Evolutionary conservation across 1,140 invertebrate species (phyloP).

Genomic region (Bombus waltoni): DNA sequence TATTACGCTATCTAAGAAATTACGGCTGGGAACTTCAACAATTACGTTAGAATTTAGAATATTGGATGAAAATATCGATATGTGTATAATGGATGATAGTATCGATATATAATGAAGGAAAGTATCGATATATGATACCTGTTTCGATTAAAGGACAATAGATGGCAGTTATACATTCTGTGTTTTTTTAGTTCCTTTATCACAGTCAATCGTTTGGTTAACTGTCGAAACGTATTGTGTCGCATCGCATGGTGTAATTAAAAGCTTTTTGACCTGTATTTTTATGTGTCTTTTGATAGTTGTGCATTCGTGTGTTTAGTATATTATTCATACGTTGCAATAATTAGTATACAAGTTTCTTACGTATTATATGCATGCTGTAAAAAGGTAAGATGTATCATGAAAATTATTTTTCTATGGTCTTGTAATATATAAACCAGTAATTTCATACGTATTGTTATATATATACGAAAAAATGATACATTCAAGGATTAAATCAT

Average conservation of each 20-base stretch:
- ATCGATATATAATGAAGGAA: background rate
- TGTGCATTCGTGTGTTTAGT: too few relatives aligned
- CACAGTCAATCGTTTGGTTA: background rate
- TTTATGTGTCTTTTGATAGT: background rate
- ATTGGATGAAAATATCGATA: background rate
- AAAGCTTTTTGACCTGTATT: background rate
- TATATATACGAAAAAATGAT: too few relatives aligned
- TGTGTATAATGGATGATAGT: too few relatives aligned
- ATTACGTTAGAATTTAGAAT: background rate
- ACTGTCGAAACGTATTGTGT: background rate
- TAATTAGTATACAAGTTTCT: background rate
- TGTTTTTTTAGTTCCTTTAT: background rate
- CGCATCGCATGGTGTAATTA: background rate
- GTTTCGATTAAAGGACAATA: background rate
- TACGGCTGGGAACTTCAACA: background rate
- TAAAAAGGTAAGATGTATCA: background rate
- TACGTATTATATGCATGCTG: background rate
- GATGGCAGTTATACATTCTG: background rate
- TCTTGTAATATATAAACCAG: background rate
- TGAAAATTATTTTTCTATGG: background rate
- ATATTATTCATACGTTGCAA: too few relatives aligned
- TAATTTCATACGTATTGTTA: background rate
- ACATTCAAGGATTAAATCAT: too few relatives aligned
- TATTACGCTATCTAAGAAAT: too few relatives aligned
- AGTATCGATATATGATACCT: background rate